Evolutionary conservation across 2,797 vertebrate species (phyloP), one percentile per base, ranked within the genome.

Genomic region (Otus scops): DNA sequence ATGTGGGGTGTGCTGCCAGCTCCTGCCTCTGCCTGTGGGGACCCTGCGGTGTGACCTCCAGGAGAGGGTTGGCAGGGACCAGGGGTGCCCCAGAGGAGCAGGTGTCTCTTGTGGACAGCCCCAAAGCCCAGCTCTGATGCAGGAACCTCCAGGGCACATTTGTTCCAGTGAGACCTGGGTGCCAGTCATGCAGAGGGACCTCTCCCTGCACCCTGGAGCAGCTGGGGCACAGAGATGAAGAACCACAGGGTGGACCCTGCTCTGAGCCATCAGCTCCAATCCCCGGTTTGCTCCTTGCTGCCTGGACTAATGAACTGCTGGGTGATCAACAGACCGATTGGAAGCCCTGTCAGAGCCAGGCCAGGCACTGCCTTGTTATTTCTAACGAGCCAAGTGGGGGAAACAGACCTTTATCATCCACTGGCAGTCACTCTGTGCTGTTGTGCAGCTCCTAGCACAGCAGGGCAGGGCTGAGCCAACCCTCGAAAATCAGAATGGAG

Each of bases 261-360:
- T 63, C 39, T 26, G 47, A 79, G 64, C 39, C 79, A 51, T 39
- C 54, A 51, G 41, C n/a, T 22, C 39, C 51, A 28, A 45, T 22
- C 45, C 53, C 32, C 3, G 22, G 15, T 74, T 70, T 77, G 30
- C 22, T 77, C 30, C 56, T 65, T 70, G 48, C 70, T 80, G 36
- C 77, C 69, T 41, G 79, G 38, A 43, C 83, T 94, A 64, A 94
- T 56, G 75, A 94, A 64, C 77, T 27, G 39, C 76, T 57, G 88
- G 68, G 73, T 3, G 13, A 91, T 69, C 79, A 89, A 68, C 81
- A 77, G 73, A 65, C 11, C 12, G 6, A 34, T 18, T 86, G 84
- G 88, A 94, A 96, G 78, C 27, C 18, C 79, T 88, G 84, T 28
- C 65, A 77, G 92, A 87, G 53, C 45, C 84, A 75, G 73, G 61